phyloP scores from a whole-genome alignment of 2,888 invertebrate genomes.

The Orthosia cruda region DNA sequence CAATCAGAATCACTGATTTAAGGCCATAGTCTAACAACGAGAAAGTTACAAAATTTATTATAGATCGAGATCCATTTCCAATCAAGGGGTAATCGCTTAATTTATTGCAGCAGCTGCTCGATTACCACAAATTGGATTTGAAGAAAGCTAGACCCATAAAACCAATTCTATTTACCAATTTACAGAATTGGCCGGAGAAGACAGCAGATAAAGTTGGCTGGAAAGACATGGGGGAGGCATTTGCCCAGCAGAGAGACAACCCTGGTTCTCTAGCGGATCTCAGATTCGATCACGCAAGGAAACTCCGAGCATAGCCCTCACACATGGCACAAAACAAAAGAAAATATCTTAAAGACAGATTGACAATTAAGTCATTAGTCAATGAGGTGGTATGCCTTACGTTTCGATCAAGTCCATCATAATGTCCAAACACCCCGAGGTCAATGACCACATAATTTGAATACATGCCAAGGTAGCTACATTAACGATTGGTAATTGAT shows the following conservation, averaged over 20 bases:
- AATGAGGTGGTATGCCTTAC: slow-evolving; percentile 15
- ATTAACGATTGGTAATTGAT: slow-evolving; percentile 54
- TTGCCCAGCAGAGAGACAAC: too few relatives aligned
- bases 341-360: slow-evolving; percentile 29
- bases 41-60: slow-evolving; percentile 45
- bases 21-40: slow-evolving; percentile 15
- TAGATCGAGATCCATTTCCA: slow-evolving; percentile 46
- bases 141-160: slow-evolving; percentile 26
- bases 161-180: slow-evolving; percentile 5
- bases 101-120: slow-evolving; percentile 25
- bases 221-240: too few relatives aligned
- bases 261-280: too few relatives aligned
- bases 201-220: too few relatives aligned
- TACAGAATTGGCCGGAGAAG: neutral
- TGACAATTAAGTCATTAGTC: slow-evolving; percentile 45
- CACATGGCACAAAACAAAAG: too few relatives aligned
- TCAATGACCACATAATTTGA: slow-evolving; percentile 62
- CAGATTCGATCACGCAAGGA: too few relatives aligned
- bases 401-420: slow-evolving; percentile 16
- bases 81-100: slow-evolving; percentile 52
- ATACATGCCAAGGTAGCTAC: slow-evolving; percentile 60
- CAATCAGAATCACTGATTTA: slow-evolving; percentile 5
- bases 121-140: slow-evolving; percentile 49
- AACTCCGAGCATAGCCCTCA: too few relatives aligned
- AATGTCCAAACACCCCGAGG: slow-evolving; percentile 41